Conservation (phyloP, 2,888 invertebrate species). For the Stegana nigrithorax region DNA sequence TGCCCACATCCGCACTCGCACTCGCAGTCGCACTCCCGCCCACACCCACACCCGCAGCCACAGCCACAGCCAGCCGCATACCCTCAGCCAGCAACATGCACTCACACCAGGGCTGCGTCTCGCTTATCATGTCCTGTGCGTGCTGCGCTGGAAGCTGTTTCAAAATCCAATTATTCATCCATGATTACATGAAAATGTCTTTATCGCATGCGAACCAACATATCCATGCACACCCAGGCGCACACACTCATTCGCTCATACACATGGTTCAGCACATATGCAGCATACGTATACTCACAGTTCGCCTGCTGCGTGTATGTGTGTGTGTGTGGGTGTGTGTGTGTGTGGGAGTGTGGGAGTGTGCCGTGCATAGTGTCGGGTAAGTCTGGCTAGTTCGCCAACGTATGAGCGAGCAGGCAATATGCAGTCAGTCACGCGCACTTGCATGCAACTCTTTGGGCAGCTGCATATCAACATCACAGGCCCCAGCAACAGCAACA, state of each 20-base stretch:
- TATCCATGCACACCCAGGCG: constrained; percentile 16
- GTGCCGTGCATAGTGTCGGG: constrained; percentile 29
- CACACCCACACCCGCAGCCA: not conserved
- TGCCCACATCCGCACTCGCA: not conserved
- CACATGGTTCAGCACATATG: not conserved
- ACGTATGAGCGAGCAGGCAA: constrained; percentile 69
- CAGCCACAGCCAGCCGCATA: not conserved
- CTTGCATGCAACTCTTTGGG: constrained; percentile 6
- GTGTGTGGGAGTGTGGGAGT: not conserved
- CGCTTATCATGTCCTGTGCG: constrained; percentile 7
- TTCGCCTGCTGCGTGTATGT: not conserved
- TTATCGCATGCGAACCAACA: constrained; percentile 39
- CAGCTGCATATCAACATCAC: constrained; percentile 21
- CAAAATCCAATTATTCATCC: constrained; percentile 50
- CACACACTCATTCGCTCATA: not conserved
- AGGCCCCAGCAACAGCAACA: not conserved
- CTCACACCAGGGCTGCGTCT: too few species aligned
- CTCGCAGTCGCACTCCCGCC: not conserved
- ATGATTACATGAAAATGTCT: constrained; percentile 50
- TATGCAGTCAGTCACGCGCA: constrained; percentile 51
- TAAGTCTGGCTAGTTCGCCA: constrained; percentile 59
- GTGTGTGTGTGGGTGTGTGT: not conserved
- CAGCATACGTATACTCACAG: not conserved
- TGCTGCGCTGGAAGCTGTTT: constrained; percentile 29
- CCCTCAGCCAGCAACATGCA: too few species aligned